Evolutionary conservation across 2,113 vertebrate genomes (phyloP).

Genomic region (Malurus elegans): DNA sequence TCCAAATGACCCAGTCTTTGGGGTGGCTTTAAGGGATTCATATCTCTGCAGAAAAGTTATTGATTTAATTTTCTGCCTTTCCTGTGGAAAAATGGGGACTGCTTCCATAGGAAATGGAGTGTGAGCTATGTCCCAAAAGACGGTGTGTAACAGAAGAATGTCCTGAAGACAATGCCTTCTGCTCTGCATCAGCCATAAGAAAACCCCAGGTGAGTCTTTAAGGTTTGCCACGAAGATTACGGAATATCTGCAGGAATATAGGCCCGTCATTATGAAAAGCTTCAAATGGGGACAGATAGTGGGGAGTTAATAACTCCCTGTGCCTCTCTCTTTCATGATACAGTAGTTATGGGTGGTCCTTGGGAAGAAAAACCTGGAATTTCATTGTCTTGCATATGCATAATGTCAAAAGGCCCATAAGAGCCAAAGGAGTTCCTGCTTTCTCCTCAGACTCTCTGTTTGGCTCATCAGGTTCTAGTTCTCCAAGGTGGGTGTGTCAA

Average conservation of each 20-base stretch:
- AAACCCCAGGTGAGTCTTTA: neutral
- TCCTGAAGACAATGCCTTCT: neutral
- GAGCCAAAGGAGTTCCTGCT: neutral
- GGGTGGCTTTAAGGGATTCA: neutral
- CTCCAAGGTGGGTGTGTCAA: neutral
- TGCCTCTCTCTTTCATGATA: neutral
- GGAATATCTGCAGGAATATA: neutral
- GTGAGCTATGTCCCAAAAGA: neutral
- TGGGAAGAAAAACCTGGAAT: accelerated
- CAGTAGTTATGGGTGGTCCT: neutral
- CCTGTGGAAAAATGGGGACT: neutral
- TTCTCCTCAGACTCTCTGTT: neutral
- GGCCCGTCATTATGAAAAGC: neutral
- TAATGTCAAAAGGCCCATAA: neutral
- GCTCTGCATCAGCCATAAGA: neutral
- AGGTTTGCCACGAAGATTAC: neutral
- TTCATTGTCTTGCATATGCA: neutral
- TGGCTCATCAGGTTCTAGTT: neutral
- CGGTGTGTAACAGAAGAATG: neutral
- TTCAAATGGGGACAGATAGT: neutral
- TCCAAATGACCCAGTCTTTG: neutral
- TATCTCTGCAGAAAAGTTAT: neutral
- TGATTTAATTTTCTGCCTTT: neutral
- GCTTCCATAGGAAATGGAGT: neutral
- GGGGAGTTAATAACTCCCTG: neutral